Percentiles rank a stretch among this genome's conserved stretches.
phyloP scores from a whole-genome alignment of 2,888 invertebrate genomes.

The Pemphredon lugubris region DNA sequence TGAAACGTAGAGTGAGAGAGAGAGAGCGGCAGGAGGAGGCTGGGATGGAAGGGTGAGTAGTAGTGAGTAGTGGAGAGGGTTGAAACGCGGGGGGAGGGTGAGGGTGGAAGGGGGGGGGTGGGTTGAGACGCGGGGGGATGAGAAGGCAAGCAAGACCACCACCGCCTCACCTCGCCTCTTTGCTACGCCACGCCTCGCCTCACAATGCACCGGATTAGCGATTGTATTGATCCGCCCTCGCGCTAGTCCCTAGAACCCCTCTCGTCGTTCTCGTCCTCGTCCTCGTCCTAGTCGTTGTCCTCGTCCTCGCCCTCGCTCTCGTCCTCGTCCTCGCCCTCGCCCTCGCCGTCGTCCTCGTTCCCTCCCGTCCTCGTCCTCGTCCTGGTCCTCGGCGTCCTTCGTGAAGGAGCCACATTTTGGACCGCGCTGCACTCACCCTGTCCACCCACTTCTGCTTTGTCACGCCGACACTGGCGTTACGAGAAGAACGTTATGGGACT shows the following conservation, averaged over 20 bases:
- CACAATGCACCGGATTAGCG: slow-evolving; percentile 81
- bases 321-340: slow-evolving; percentile 29
- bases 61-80: slow-evolving; percentile 61
- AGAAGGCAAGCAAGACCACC: slow-evolving; percentile 75
- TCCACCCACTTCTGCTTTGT: slow-evolving; percentile 64
- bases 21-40: slow-evolving; percentile 57
- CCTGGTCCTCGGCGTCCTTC: slow-evolving; percentile 62
- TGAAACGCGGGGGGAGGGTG: slow-evolving; percentile 70
- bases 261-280: slow-evolving; percentile 31
- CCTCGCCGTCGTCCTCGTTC: slow-evolving; percentile 28
- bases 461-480: slow-evolving; percentile 60
- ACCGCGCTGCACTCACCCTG: slow-evolving; percentile 64
- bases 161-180: slow-evolving; percentile 78
- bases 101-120: slow-evolving; percentile 69
- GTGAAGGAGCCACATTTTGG: slow-evolving; percentile 72
- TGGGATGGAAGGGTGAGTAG: slow-evolving; percentile 50
- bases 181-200: slow-evolving; percentile 80
- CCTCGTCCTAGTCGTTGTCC: too few species aligned
- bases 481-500: slow-evolving; percentile 42
- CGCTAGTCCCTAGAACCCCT: slow-evolving; percentile 76
- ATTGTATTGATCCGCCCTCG: slow-evolving; percentile 81
- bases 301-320: slow-evolving; percentile 20
- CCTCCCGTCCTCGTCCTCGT: slow-evolving; percentile 58
- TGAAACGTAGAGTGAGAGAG: slow-evolving; percentile 68
- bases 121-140: slow-evolving; percentile 69